Conservation (phyloP, 2,888 invertebrate species). For the Leucophenga montana region DNA sequence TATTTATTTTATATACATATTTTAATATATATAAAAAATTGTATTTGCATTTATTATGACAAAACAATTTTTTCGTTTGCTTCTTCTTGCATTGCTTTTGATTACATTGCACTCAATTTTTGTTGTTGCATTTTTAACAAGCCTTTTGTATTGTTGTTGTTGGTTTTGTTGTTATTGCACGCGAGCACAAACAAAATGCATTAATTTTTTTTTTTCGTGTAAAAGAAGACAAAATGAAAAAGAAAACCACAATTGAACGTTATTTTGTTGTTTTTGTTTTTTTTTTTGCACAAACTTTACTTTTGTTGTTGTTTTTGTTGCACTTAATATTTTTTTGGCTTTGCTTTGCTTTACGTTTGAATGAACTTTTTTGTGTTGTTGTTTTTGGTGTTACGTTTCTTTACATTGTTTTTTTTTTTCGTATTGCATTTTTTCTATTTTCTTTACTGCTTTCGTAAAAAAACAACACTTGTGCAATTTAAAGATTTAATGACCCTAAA, state of each 20-base stretch:
- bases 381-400: conserved; percentile 11
- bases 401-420: conserved; percentile 38
- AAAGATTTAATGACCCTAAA: conserved; percentile 49
- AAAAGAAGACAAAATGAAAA: conserved; percentile 45
- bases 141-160: conserved; percentile 37
- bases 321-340: conserved; percentile 14
- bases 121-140: conserved; percentile 36
- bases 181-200: conserved; percentile 14
- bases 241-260: conserved; percentile 59
- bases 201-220: not conserved
- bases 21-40: conserved; percentile 6
- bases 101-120: conserved; percentile 27
- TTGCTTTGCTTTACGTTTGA: conserved; percentile 4
- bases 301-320: conserved; percentile 19
- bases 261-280: conserved; percentile 39
- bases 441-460: conserved; percentile 53
- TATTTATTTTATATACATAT: conserved; percentile 19
- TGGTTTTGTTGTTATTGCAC: conserved; percentile 27
- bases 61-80: conserved; percentile 37
- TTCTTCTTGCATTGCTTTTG: conserved; percentile 15
- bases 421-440: conserved; percentile 57
- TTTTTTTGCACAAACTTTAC: conserved; percentile 7
- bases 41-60: conserved; percentile 16
- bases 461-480: conserved; percentile 68
- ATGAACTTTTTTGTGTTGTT: conserved; percentile 20